phyloP scores from a whole-genome alignment of 2,113 vertebrate species.

The Aegithalos caudatus region DNA sequence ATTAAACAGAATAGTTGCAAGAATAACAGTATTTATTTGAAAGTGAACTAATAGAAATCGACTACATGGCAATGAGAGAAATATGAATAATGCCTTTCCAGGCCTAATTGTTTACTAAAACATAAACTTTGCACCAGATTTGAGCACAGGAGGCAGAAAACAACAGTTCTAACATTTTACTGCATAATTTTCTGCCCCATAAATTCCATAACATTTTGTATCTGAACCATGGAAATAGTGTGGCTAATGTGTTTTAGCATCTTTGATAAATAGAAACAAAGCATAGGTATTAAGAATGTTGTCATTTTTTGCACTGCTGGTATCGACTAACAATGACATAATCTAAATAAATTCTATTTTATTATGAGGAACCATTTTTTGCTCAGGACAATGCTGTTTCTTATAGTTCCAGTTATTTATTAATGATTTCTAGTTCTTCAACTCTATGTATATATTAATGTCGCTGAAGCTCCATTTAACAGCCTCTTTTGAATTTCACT shows the following conservation, averaged over 20 bases:
- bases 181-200: constrained; percentile 13
- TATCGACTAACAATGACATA: neutral
- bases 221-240: neutral
- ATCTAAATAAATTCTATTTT: neutral
- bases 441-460: neutral
- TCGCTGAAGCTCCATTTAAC: no score
- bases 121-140: neutral
- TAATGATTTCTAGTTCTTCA: neutral
- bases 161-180: neutral
- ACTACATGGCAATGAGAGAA: neutral
- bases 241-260: neutral
- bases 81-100: neutral
- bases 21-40: neutral
- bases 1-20: neutral
- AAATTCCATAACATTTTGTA: neutral
- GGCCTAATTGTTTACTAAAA: constrained; percentile 1
- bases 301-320: neutral
- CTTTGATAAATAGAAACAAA: neutral
- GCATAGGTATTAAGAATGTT: neutral
- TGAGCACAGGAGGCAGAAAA: neutral
- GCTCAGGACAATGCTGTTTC: neutral
- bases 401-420: neutral
- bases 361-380: neutral
- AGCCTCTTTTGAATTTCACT: no score
- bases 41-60: neutral